Conservation (phyloP, 2,888 invertebrate genomes). For the Mesorhabditis spiculigera region DNA sequence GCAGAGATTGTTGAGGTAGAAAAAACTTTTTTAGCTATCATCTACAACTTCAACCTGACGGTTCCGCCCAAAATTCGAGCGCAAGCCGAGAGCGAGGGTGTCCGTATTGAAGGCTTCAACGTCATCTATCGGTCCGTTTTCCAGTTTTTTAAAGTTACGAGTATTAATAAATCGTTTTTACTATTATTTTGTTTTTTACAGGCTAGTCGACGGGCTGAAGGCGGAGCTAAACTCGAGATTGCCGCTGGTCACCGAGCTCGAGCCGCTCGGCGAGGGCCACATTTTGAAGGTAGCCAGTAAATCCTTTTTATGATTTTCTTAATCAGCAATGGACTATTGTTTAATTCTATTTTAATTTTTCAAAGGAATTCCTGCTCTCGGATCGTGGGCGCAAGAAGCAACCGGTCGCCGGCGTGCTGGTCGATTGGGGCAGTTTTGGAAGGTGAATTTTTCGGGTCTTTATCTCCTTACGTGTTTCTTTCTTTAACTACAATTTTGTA, state of each 20-base stretch:
- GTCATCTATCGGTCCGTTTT: constrained; percentile 80
- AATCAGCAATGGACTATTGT: too few relatives aligned
- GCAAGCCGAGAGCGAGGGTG: constrained; percentile 65
- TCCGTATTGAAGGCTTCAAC: constrained; percentile 73
- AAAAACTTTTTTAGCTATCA: constrained; percentile 66
- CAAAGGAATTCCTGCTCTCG: constrained; percentile 66
- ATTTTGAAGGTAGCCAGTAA: constrained; percentile 35
- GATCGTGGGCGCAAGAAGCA: constrained; percentile 74
- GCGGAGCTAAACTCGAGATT: constrained; percentile 72
- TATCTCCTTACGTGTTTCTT: not conserved
- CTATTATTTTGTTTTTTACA: not conserved
- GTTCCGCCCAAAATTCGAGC: constrained; percentile 57
- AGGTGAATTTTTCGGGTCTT: constrained; percentile 27
- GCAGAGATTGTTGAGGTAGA: not conserved
- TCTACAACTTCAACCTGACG: constrained; percentile 83
- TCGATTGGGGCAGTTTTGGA: constrained; percentile 54
- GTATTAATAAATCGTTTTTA: too few relatives aligned
- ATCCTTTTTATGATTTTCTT: not conserved
- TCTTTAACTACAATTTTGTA: not conserved
- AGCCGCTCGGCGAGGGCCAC: constrained; percentile 70
- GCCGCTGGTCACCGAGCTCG: constrained; percentile 74
- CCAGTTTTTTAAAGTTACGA: not conserved
- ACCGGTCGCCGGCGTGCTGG: constrained; percentile 52
- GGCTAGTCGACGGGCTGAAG: constrained; percentile 77
- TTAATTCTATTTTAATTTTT: too few relatives aligned